These are phyloP conservation scores for Ptychochromis oligacanthus DNA, from an alignment of 2,113 vertebrate genomes.

Conservation along the genomic window DNA sequence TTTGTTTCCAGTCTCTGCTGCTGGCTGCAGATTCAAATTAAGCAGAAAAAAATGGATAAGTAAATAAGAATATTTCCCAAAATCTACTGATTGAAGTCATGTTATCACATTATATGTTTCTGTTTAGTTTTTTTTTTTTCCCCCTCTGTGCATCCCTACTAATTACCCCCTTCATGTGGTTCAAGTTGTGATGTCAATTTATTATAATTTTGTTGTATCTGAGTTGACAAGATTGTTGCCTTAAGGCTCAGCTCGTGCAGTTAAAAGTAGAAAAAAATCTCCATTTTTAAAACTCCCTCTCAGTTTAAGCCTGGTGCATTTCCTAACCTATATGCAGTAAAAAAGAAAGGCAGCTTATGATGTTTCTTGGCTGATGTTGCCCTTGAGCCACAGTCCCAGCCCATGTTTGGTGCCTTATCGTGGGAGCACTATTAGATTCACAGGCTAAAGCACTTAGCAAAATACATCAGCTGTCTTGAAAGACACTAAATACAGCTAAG, in stretches of 20 bases:
- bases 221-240: conserved; percentile 41
- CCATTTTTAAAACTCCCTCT: not conserved
- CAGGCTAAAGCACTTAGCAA: not conserved
- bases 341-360: conserved; percentile 45
- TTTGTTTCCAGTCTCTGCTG: not conserved
- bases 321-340: conserved; percentile 11
- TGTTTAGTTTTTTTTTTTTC: conserved; percentile 9
- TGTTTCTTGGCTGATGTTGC: conserved; percentile 16
- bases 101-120: not conserved
- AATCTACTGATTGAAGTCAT: not conserved
- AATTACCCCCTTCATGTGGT: conserved; percentile 2
- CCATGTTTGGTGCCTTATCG: conserved; percentile 36
- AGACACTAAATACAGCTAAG: conserved; percentile 18
- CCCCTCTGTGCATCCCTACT: conserved; percentile 28
- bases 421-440: conserved; percentile 15
- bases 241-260: conserved; percentile 42
- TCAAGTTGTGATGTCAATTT: conserved; percentile 33
- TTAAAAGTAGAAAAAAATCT: not conserved
- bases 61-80: conserved; percentile 18
- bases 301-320: not conserved
- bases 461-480: not conserved
- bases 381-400: conserved; percentile 18
- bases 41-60: not conserved
- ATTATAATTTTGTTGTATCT: conserved; percentile 10
- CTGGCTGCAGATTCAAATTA: not conserved